Evolutionary conservation across 2,888 invertebrate species (phyloP), one percentile per base, ranked within the genome.

Genomic region (Papilio protenor): DNA sequence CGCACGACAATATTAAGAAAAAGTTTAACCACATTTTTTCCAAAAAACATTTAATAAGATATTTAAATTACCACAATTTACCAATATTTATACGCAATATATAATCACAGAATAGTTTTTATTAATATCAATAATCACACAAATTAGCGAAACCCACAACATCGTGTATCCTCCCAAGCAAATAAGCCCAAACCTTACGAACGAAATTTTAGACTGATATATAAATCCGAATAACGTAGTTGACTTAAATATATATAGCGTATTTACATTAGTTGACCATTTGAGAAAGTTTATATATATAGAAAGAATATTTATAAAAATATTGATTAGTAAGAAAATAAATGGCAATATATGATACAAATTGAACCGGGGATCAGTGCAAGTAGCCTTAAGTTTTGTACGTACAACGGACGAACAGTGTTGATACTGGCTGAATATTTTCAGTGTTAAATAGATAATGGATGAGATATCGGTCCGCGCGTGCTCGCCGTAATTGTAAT

Each of bases 221-320:
- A 89, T 90, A 91, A 92, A 90, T 90, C 92, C 92, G 90, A 90
- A 91, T 92, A 91, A 86, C 85, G 85, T 88, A 88, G 88, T 82
- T 89, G 87, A 85, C 81, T 82, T 86, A 87, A 86, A 85, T 87
- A 90, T 90, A 87, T 87, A 92, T 89, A 94, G 92, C 88, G 91
- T 94, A 94, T 94, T 94, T 94, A 94, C 94, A 94, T 94, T 94
- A 94, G 94, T 94, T 94, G 94, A 94, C 82, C 85, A 92, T 94
- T 94, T 94, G 92, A 94, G 92, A 94, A 93, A 94, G 92, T 94
- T 94, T 94, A 94, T 94, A 84, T 78, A 78, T 78, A 73, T 81
- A 85, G 83, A 84, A 84, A 81, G 82, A 83, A 81, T 85, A 86
- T 85, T 86, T 87, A 86, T 85, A 84, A 83, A 84, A 86, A 86